Conservation (phyloP, 2,113 vertebrate species). For the Tylochromis polylepis region DNA sequence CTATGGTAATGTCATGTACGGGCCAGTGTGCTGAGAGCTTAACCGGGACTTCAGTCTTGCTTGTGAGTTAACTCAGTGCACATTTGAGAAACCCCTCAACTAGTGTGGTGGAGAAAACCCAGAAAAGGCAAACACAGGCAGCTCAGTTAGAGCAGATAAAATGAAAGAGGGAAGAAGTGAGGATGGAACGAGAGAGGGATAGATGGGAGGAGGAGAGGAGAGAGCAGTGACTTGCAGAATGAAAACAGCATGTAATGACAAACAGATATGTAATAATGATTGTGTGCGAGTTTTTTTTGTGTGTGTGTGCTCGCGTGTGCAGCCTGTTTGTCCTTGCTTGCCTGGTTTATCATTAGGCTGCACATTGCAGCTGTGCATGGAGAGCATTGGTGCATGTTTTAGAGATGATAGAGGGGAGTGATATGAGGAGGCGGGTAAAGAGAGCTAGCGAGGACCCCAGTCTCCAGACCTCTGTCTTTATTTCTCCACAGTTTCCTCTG, state of each 20-base stretch:
- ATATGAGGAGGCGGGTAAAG: background rate
- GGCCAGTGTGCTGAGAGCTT: background rate
- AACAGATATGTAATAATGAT: slow-evolving; percentile 5
- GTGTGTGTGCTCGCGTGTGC: background rate
- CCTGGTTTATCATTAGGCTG: slow-evolving; percentile 37
- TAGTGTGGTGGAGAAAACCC: background rate
- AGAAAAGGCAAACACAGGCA: background rate
- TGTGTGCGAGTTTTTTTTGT: background rate
- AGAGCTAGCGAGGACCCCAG: background rate
- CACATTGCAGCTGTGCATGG: slow-evolving; percentile 30
- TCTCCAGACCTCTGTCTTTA: background rate
- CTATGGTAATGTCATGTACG: background rate
- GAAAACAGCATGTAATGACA: background rate
- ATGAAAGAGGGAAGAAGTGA: background rate
- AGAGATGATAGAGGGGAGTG: background rate
- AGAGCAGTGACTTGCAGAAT: background rate
- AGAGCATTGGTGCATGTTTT: slow-evolving; percentile 21
- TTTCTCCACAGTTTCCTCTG: background rate
- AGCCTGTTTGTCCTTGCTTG: background rate
- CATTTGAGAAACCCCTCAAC: background rate
- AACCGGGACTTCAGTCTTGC: background rate
- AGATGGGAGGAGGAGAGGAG: background rate
- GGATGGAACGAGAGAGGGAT: background rate
- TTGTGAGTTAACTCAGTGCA: background rate
- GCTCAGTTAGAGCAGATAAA: background rate